These are phyloP conservation scores for Pheosia tremula DNA, from an alignment of 2,888 invertebrate species.

Conservation along the genomic window DNA sequence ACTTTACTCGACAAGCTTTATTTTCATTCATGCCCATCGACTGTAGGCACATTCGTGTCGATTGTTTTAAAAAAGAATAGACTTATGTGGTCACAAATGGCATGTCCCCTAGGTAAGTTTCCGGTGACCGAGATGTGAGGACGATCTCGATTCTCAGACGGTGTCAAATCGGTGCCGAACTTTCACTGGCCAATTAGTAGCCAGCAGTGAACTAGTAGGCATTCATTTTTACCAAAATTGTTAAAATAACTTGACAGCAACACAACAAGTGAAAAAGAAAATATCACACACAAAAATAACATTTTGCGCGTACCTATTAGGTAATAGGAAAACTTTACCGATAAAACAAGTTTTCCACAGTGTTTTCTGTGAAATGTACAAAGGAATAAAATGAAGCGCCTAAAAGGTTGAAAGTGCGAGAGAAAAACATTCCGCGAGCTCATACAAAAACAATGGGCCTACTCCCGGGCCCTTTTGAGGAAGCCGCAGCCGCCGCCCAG, in stretches of 20 bases:
- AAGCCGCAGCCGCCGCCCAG: conserved; percentile 6
- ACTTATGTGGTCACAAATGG: no score
- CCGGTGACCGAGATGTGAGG: conserved; percentile 10
- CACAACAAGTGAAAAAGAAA: no score
- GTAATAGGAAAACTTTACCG: conserved; percentile 22
- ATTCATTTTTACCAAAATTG: no score
- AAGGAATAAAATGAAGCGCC: conserved; percentile 11
- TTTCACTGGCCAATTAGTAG: conserved; percentile 19
- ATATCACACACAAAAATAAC: not conserved
- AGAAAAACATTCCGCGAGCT: conserved; percentile 13
- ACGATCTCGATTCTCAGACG: conserved; percentile 11
- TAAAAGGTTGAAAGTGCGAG: conserved; percentile 3
- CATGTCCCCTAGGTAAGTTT: not conserved
- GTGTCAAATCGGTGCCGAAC: conserved; percentile 21
- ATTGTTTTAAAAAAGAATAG: no score
- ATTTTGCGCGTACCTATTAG: not conserved
- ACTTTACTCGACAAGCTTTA: no score
- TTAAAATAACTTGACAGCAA: no score
- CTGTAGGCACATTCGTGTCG: no score
- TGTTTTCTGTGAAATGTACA: conserved; percentile 17
- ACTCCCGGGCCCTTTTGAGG: not conserved
- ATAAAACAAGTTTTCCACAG: conserved; percentile 23
- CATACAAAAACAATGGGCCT: conserved; percentile 19
- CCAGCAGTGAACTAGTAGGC: not conserved
- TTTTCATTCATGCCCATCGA: no score